A percentile compares a stretch with the other conserved stretches of the same genome.
phyloP scores from a whole-genome alignment of 2,888 invertebrate species.

The Ophioninae sp. region DNA sequence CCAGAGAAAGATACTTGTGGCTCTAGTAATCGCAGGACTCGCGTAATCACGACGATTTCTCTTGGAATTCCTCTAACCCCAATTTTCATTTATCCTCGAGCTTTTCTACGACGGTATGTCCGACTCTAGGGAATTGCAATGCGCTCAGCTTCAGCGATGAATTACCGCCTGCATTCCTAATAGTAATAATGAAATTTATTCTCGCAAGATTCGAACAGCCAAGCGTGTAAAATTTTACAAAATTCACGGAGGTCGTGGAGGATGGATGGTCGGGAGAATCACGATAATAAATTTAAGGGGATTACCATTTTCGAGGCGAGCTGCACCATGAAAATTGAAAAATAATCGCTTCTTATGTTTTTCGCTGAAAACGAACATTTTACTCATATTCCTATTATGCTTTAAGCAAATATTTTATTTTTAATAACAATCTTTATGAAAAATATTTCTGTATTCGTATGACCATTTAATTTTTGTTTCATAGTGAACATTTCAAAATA shows the following conservation, averaged over 20 bases:
- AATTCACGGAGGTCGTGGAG: background rate
- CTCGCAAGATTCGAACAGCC: background rate
- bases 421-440: too few species aligned
- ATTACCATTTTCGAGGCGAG: background rate
- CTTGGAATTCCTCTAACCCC: slow-evolving; percentile 34
- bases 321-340: background rate
- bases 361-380: background rate
- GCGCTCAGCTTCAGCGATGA: background rate
- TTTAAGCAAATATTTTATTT: background rate
- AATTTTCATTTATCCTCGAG: slow-evolving; percentile 29
- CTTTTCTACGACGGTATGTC: slow-evolving; percentile 3
- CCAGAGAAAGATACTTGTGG: slow-evolving; percentile 1
- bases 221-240: background rate
- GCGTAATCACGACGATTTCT: slow-evolving; percentile 26
- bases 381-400: background rate
- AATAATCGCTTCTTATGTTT: background rate
- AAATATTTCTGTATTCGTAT: background rate
- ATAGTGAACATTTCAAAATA: background rate
- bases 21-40: slow-evolving; percentile 12
- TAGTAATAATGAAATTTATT: background rate
- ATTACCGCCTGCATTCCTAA: background rate
- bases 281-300: background rate
- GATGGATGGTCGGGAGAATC: background rate
- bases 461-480: background rate
- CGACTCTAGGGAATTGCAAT: background rate